These are phyloP conservation scores for Vanessa tameamea DNA, from an alignment of 1,140 invertebrate genomes.

Conservation along the genomic window DNA sequence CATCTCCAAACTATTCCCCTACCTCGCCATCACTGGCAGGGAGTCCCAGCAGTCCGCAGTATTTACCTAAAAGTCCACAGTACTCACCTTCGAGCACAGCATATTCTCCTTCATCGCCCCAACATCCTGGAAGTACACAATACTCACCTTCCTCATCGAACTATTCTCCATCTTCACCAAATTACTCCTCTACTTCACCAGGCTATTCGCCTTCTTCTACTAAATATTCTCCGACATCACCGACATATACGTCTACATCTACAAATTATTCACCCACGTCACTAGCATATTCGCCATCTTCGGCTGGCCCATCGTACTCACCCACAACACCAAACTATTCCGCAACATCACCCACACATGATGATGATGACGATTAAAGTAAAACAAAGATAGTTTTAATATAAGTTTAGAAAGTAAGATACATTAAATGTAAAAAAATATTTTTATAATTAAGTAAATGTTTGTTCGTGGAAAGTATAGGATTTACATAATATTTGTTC, in stretches of 20 bases:
- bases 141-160: conserved; percentile 90
- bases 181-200: conserved; percentile 92
- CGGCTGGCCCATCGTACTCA: conserved; percentile 87
- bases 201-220: conserved; percentile 91
- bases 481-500: no score
- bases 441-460: no score
- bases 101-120: conserved; percentile 87
- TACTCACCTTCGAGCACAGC: conserved; percentile 91
- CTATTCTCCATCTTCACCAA: conserved; percentile 91
- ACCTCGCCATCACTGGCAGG: conserved; percentile 86
- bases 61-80: conserved; percentile 91
- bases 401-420: conserved; percentile 13
- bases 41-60: conserved; percentile 87
- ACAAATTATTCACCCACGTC: conserved; percentile 90
- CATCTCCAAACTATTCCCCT: conserved; percentile 89
- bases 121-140: conserved; percentile 84
- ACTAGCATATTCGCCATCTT: conserved; percentile 88
- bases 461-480: no score
- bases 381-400: neutral
- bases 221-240: conserved; percentile 87
- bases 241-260: conserved; percentile 83
- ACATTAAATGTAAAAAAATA: conserved; percentile 11
- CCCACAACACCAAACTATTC: conserved; percentile 89
- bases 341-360: conserved; percentile 83
- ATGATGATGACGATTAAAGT: conserved; percentile 74